A percentile compares a stretch with the other conserved stretches of the same genome.
These are phyloP conservation scores for Gallinago solitaria DNA, from an alignment of 2,797 vertebrate species.

Conservation along the genomic window DNA sequence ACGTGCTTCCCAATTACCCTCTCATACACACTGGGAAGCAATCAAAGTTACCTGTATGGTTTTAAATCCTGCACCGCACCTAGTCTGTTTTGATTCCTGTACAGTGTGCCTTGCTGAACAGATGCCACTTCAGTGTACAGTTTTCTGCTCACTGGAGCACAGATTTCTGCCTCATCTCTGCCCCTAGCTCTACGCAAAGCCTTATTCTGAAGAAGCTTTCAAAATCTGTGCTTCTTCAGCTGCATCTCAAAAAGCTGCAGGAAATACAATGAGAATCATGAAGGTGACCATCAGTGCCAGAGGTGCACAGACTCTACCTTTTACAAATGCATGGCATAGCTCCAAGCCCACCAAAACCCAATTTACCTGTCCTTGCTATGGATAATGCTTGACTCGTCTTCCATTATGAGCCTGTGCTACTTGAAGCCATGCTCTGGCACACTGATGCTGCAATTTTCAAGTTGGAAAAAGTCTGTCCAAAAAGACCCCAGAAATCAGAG, in stretches of 20 bases:
- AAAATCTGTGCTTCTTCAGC: background rate
- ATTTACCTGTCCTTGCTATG: background rate
- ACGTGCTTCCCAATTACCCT: accelerated
- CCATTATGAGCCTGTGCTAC: background rate
- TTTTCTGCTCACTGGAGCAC: background rate
- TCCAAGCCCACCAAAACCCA: background rate
- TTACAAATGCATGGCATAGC: background rate
- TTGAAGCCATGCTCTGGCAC: background rate
- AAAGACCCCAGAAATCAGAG: background rate
- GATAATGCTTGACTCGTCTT: background rate
- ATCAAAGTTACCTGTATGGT: background rate
- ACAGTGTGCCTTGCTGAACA: background rate
- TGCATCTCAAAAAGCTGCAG: background rate
- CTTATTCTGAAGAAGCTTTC: background rate
- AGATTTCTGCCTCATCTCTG: background rate
- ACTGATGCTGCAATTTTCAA: background rate
- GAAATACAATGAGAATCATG: background rate
- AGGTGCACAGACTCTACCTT: background rate
- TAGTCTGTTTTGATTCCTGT: background rate
- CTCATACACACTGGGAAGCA: background rate
- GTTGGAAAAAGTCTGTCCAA: background rate
- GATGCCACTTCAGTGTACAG: accelerated
- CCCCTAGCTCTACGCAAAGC: background rate
- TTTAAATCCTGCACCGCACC: background rate
- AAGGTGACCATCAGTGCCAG: background rate